Conservation (phyloP, 1,140 invertebrate species). For the Hesperophylax magnus region DNA sequence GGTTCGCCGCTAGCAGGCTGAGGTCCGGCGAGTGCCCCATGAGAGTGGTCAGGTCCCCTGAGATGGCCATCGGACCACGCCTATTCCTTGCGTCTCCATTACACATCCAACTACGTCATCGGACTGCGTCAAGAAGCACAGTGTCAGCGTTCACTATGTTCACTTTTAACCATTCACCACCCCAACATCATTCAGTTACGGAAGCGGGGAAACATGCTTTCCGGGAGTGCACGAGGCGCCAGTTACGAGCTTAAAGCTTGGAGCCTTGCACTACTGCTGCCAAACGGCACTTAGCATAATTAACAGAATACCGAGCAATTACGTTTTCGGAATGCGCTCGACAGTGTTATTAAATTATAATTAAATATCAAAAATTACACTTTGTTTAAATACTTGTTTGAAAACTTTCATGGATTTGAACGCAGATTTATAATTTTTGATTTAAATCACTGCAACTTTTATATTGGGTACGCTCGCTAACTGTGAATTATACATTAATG, state of each 20-base stretch:
- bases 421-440: too few relatives aligned
- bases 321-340: conserved; percentile 16
- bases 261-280: background rate
- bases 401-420: too few relatives aligned
- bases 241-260: too few relatives aligned
- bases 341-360: background rate
- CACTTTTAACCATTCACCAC: background rate
- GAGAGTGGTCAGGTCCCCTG: conserved; percentile 59
- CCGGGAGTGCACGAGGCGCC: too few relatives aligned
- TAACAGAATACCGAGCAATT: conserved; percentile 8
- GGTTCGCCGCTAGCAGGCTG: conserved; percentile 67
- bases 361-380: too few relatives aligned
- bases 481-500: too few relatives aligned
- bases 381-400: too few relatives aligned
- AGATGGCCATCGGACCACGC: conserved; percentile 58
- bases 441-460: too few relatives aligned
- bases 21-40: conserved; percentile 70
- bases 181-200: background rate
- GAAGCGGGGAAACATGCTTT: background rate
- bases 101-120: conserved; percentile 16
- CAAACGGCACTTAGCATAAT: conserved; percentile 26
- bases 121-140: background rate
- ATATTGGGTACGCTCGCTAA: too few relatives aligned
- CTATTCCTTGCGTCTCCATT: conserved; percentile 9
- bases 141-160: background rate